These are phyloP conservation scores for Actenoides lindsayi DNA, from an alignment of 2,113 vertebrate species.

Conservation along the genomic window DNA sequence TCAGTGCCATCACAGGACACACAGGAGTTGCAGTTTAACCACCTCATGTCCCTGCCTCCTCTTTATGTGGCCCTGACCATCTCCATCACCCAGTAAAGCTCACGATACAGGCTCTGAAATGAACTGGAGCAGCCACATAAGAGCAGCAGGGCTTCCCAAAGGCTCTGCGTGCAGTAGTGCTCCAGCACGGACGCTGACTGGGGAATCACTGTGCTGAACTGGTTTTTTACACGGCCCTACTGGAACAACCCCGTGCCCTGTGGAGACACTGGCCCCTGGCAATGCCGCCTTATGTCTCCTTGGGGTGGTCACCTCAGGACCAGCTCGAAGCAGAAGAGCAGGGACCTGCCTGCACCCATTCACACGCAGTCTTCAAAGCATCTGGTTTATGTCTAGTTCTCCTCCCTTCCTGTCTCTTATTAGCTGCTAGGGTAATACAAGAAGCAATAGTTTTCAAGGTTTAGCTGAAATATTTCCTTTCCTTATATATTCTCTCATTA, in stretches of 20 bases:
- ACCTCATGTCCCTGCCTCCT: not conserved
- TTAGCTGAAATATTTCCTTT: not conserved
- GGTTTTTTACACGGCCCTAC: not conserved
- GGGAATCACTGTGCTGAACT: not conserved
- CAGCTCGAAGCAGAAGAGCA: fast-evolving
- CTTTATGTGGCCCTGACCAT: not conserved
- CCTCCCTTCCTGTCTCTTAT: not conserved
- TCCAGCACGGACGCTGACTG: not conserved
- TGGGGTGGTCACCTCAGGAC: fast-evolving
- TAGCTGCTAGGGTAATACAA: not conserved
- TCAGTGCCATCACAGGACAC: not conserved
- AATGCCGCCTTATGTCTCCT: fast-evolving
- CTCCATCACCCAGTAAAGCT: not conserved
- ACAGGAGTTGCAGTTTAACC: not conserved
- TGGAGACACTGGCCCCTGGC: not conserved
- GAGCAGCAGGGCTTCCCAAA: not conserved
- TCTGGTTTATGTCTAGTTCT: not conserved
- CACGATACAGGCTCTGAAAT: not conserved
- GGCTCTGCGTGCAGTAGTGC: fast-evolving
- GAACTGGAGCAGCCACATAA: not conserved
- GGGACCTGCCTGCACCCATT: not conserved
- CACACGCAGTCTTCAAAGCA: not conserved
- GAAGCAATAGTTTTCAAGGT: not conserved
- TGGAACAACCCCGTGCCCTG: no score
- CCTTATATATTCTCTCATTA: not conserved